Evolutionary conservation across 2,888 invertebrate species (phyloP), one percentile per base, ranked within the genome.

Genomic region (Eristalis tenax): DNA sequence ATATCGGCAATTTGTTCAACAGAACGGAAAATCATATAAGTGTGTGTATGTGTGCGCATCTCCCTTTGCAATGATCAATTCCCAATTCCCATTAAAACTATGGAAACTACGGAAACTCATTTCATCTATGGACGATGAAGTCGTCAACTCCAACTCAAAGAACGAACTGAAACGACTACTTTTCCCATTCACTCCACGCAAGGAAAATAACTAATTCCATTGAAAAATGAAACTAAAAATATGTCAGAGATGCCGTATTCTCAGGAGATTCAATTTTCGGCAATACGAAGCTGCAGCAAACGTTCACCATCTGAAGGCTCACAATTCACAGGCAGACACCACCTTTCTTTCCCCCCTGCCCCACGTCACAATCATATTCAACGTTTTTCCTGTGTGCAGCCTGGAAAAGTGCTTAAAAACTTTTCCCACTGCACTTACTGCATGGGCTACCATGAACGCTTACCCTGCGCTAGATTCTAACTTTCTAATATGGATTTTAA

Each of bases 401-500:
- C 56, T 28, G 68, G 32, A 69, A 56, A 69, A 69, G 68, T 69
- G 35, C n/a, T 50, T 18, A 18, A 18, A 50, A 64, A 35, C 38
- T 40, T 23, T 38, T 38, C 40, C 38, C 23, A 50, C 50, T 50
- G 40, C 71, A 59, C 38, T 71, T 50, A 73, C 63, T 22, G 61
- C 43, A 43, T 43, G 50, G 18, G 50, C 18, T 18, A 35, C 56
- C 15, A n/a, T 50, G 56, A 35, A 69, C 28, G 68, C 23, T 69
- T 57, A 56, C 78, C 70, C 70, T 70, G 38, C 23, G 18, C 32
- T 18, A 35, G 43, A 70, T n/a, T 38, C 64, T 56, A 50, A 63
- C 50, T 64, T 56, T 63, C 64, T 22, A 65, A 64, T 65, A 65
- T 65, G 74, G 74, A 22, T 74, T 64, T 74, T 65, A 74, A 65